Percentiles rank a stretch among this genome's conserved stretches.
Evolutionary conservation across 2,797 vertebrate genomes (phyloP).

Genomic region (Vultur gryphus): DNA sequence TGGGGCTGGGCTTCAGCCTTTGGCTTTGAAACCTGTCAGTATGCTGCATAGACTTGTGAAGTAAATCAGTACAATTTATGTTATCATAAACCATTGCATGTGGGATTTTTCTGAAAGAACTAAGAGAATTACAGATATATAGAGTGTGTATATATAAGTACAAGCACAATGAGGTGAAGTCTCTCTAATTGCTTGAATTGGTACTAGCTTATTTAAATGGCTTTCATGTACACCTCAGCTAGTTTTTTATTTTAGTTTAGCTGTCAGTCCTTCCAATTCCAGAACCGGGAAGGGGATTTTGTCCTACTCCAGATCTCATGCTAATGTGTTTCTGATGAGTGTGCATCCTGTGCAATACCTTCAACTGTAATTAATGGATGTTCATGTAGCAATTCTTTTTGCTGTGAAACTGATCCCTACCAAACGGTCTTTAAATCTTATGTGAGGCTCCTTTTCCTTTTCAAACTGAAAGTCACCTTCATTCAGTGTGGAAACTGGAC

Average conservation of each 20-base stretch:
- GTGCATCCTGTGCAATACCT: background rate
- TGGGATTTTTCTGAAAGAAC: background rate
- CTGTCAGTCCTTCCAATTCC: background rate
- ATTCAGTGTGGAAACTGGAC: background rate
- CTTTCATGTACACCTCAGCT: background rate
- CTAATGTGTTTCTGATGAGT: background rate
- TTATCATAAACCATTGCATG: background rate
- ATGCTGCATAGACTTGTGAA: background rate
- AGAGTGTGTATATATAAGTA: background rate
- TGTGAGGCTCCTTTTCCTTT: background rate
- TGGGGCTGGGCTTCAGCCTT: slow-evolving; percentile 34
- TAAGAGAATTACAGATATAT: background rate
- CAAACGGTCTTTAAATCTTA: background rate
- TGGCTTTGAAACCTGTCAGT: background rate
- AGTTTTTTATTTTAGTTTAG: background rate
- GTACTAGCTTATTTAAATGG: background rate
- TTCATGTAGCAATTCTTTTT: background rate
- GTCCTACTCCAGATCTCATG: background rate
- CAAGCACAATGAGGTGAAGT: background rate
- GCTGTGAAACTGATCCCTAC: background rate
- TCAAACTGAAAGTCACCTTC: background rate
- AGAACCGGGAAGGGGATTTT: background rate
- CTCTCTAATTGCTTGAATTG: background rate
- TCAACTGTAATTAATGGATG: background rate
- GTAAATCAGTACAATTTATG: background rate